Evolutionary conservation across 2,797 vertebrate genomes (phyloP).

Genomic region (Aythya fuligula): DNA sequence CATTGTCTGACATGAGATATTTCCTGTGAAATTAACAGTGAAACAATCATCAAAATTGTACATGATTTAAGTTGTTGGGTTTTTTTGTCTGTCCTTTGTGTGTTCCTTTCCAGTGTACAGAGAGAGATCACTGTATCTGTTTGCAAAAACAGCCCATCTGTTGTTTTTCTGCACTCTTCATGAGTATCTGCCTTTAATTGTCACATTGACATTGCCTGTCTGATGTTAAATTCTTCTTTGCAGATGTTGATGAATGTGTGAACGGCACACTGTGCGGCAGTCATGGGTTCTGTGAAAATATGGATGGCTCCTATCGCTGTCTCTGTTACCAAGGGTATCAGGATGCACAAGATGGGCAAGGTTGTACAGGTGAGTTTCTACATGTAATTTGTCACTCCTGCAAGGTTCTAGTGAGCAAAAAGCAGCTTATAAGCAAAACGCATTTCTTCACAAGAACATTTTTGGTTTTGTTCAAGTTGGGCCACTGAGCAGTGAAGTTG

Average conservation of each 20-base stretch:
- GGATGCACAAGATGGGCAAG: constrained; percentile 83
- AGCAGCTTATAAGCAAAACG: neutral
- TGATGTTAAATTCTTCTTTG: constrained; percentile 68
- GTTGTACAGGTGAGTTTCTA: constrained; percentile 88
- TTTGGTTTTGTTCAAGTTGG: neutral
- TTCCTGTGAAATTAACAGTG: neutral
- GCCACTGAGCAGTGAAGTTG: neutral
- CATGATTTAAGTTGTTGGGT: accelerated
- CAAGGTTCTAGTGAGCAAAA: neutral
- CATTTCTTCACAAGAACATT: neutral
- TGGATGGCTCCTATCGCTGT: constrained; percentile 89
- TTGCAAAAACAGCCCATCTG: neutral
- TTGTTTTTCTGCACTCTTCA: neutral
- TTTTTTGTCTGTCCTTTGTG: neutral
- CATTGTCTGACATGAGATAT: neutral
- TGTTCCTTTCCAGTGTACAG: neutral
- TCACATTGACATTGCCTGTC: neutral
- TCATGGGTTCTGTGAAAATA: constrained; percentile 93
- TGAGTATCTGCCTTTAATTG: neutral
- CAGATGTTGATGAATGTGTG: constrained; percentile 94
- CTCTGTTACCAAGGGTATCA: constrained; percentile 94
- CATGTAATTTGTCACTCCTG: neutral
- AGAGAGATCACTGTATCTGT: neutral
- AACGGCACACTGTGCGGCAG: constrained; percentile 88
- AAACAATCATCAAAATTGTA: neutral